Percentiles rank a stretch among this genome's conserved stretches.
These are phyloP conservation scores for Piaya cayana DNA, from an alignment of 2,113 vertebrate species.

Conservation along the genomic window DNA sequence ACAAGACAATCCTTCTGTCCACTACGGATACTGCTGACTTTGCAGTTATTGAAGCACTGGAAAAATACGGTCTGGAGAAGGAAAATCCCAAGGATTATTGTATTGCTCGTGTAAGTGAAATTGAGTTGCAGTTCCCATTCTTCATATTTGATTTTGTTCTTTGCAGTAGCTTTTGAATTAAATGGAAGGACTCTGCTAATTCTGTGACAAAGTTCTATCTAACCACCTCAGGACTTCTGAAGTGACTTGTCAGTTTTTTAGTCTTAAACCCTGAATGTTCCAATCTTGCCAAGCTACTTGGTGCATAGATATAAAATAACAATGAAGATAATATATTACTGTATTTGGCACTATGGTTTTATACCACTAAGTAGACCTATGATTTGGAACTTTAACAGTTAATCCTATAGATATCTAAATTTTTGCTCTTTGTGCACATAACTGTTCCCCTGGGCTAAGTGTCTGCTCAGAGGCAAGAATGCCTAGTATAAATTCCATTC, in stretches of 20 bases:
- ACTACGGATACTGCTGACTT: constrained; percentile 94
- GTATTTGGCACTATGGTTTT: not conserved
- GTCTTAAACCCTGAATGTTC: not conserved
- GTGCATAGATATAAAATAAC: not conserved
- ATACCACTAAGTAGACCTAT: not conserved
- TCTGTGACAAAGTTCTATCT: not conserved
- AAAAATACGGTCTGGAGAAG: constrained; percentile 96
- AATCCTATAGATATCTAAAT: not conserved
- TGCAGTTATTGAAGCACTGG: constrained; percentile 93
- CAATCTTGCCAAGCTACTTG: not conserved
- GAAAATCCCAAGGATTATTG: constrained; percentile 96
- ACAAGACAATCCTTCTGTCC: constrained; percentile 96
- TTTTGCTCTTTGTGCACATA: not conserved
- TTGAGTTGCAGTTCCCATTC: not conserved
- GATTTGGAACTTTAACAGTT: not conserved
- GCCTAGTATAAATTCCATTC: not conserved
- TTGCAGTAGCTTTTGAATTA: not conserved
- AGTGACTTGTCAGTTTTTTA: not conserved
- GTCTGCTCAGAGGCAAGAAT: not conserved
- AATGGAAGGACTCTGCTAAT: not conserved
- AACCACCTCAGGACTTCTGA: not conserved
- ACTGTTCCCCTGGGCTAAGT: not conserved
- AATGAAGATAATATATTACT: not conserved
- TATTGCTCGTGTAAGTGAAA: constrained; percentile 87
- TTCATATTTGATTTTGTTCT: not conserved